These are phyloP conservation scores for Drosophila ambigua DNA, from an alignment of 1,140 invertebrate genomes.

Conservation along the genomic window DNA sequence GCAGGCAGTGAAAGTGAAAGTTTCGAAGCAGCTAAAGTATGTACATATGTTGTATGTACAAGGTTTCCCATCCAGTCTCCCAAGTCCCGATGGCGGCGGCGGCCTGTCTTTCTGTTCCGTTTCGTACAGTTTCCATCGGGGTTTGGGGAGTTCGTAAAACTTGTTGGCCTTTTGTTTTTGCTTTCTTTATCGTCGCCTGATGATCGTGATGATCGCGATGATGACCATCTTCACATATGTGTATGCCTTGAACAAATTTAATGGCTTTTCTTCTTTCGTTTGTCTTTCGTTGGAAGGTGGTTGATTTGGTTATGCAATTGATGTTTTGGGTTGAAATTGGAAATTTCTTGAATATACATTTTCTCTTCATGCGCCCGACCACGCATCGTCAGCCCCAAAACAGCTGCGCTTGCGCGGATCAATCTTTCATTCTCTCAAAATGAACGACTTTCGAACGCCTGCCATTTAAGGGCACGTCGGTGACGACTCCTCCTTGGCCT, in stretches of 20 bases:
- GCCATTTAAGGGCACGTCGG: slow-evolving; percentile 17
- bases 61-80: slow-evolving; percentile 37
- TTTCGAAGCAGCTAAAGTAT: slow-evolving; percentile 9
- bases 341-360: slow-evolving; percentile 49
- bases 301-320: slow-evolving; percentile 37
- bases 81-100: slow-evolving; percentile 8
- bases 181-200: slow-evolving; percentile 5
- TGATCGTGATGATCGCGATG: slow-evolving; percentile 2
- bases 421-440: slow-evolving; percentile 45
- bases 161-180: slow-evolving; percentile 51
- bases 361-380: slow-evolving; percentile 45
- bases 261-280: slow-evolving; percentile 52
- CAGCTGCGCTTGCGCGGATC: slow-evolving; percentile 29
- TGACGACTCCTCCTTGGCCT: neutral
- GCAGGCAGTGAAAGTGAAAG: slow-evolving; percentile 77
- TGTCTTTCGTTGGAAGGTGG: slow-evolving; percentile 4
- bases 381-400: slow-evolving; percentile 25
- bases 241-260: slow-evolving; percentile 35
- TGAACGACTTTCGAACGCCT: slow-evolving; percentile 25
- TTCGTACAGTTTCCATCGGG: slow-evolving; percentile 22
- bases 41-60: slow-evolving; percentile 39
- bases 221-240: slow-evolving; percentile 39
- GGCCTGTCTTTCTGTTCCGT: slow-evolving; percentile 36
- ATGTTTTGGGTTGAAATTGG: slow-evolving; percentile 32
- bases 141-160: slow-evolving; percentile 30